Base-by-base conservation (phyloP, 92 coral and sea anemone species). In the Epizoanthus scotinus region DNA sequence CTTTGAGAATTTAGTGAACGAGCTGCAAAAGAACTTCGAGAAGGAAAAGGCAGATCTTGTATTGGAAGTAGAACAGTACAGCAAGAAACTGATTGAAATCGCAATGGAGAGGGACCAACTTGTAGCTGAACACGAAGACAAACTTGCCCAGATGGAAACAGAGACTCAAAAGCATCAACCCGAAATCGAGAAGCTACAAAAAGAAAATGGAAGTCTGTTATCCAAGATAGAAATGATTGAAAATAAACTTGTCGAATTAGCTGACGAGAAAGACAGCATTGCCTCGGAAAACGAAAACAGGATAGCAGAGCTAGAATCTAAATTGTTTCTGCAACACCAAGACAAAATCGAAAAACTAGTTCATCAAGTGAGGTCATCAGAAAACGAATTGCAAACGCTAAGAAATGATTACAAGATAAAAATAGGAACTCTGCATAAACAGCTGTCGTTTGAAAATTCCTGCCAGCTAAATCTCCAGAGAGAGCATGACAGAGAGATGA, bases 401-500 rank as follows among this genome's bases (percentile, higher is more conserved):
- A 91, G 84, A 59, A 85, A 87, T 60, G 83, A 67, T 34, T 90
- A 90, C 90, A 94, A 92, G 77, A 87, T 87, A n/a, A 89, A 92
- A 59, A 71, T 92, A 42, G 81, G 86, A 50, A 77, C 87, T 40
- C 85, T 92, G 29, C 91, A 85, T 77, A 88, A 90, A 57, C 97
- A 92, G 71, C 58, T 92, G 22, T 81, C 82, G 10, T 92, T 90
- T 71, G 97, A 90, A 81, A 92, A 67, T 63, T 84, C 87, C 18
- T 92, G 91, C 61, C 93, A 92, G 67, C 88, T 86, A 13, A 91
- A 92, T 57, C 94, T 92, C 26, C 94, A 90, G 71, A 86, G 81
- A 56, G 91, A 89, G 49, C 94, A 90, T 26, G 88, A 92, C 44
- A 82, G 71, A 50, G 94, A 92, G 73, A 63, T 92, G 38, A 74